A percentile compares a stretch with the other conserved stretches of the same genome.
These are phyloP conservation scores for Sarcophaga carnaria DNA, from an alignment of 2,888 invertebrate genomes.

Conservation along the genomic window DNA sequence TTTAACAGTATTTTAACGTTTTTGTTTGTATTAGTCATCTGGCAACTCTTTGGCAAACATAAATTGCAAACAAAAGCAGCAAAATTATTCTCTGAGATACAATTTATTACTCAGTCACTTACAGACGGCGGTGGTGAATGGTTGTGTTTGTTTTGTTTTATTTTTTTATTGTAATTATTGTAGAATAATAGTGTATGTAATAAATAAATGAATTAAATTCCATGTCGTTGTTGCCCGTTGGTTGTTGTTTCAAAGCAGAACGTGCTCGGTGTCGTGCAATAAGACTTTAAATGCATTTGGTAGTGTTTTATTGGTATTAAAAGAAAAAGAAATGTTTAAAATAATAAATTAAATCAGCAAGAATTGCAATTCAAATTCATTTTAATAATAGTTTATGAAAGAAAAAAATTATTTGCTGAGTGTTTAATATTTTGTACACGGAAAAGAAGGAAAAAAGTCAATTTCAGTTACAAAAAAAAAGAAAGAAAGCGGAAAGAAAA, in stretches of 20 bases:
- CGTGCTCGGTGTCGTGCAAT: slow-evolving; percentile 27
- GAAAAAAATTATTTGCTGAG: slow-evolving; percentile 4
- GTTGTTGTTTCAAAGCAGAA: slow-evolving; percentile 49
- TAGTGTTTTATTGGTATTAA: slow-evolving; percentile 36
- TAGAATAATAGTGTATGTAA: neutral
- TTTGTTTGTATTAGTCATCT: slow-evolving; percentile 17
- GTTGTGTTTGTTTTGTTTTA: slow-evolving; percentile 44
- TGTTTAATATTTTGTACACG: slow-evolving; percentile 15
- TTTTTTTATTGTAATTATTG: neutral
- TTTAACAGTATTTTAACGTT: slow-evolving; percentile 29
- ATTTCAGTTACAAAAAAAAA: neutral
- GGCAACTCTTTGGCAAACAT: slow-evolving; percentile 37
- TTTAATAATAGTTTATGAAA: slow-evolving; percentile 32
- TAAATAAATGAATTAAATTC: neutral
- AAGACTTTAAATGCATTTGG: neutral
- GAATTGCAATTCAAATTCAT: no score
- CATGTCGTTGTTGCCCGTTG: slow-evolving; percentile 44
- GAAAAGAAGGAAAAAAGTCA: slow-evolving; percentile 9
- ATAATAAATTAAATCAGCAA: slow-evolving; percentile 28
- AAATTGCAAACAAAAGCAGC: slow-evolving; percentile 33
- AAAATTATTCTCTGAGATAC: slow-evolving; percentile 41
- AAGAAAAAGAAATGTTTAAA: neutral
- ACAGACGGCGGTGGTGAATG: slow-evolving; percentile 59
- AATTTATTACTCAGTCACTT: slow-evolving; percentile 50
- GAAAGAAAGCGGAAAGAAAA: no score